Conservation (phyloP, 2,113 vertebrate genomes). For the Chaetops frenatus region DNA sequence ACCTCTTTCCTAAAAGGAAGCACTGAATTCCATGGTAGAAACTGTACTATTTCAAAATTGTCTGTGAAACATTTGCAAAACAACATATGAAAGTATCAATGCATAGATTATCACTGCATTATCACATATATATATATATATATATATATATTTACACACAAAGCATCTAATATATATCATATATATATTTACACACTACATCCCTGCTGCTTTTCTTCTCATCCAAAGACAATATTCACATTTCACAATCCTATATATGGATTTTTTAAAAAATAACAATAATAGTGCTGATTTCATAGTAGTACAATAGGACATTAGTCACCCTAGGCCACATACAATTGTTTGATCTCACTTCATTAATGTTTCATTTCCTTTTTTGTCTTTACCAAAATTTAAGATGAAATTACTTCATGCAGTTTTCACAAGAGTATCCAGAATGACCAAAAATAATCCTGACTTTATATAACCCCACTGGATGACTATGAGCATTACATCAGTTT, state of each 20-base stretch:
- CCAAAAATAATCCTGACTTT: not conserved
- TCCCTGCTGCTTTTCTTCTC: not conserved
- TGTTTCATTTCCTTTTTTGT: not conserved
- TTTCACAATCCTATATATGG: not conserved
- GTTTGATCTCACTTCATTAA: not conserved
- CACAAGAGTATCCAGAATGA: not conserved
- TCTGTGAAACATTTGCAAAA: not conserved
- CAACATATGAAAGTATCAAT: not conserved
- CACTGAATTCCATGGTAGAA: not conserved
- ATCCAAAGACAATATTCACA: not conserved
- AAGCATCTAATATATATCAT: not conserved
- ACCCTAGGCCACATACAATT: not conserved
- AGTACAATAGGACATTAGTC: not conserved
- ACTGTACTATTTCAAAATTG: not conserved
- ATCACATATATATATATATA: not conserved
- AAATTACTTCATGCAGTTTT: slow-evolving; percentile 9
- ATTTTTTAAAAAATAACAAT: not conserved
- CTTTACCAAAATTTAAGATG: slow-evolving; percentile 16
- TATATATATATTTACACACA: not conserved
- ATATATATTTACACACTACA: not conserved
- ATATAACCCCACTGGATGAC: not conserved
- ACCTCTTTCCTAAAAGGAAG: not conserved
- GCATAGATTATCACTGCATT: not conserved
- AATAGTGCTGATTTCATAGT: not conserved
- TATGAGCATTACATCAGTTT: not conserved